Percentiles rank a stretch among this genome's conserved stretches.
These are phyloP conservation scores for Brienomyrus longianalis DNA, from an alignment of 2,113 vertebrate species.

Conservation along the genomic window DNA sequence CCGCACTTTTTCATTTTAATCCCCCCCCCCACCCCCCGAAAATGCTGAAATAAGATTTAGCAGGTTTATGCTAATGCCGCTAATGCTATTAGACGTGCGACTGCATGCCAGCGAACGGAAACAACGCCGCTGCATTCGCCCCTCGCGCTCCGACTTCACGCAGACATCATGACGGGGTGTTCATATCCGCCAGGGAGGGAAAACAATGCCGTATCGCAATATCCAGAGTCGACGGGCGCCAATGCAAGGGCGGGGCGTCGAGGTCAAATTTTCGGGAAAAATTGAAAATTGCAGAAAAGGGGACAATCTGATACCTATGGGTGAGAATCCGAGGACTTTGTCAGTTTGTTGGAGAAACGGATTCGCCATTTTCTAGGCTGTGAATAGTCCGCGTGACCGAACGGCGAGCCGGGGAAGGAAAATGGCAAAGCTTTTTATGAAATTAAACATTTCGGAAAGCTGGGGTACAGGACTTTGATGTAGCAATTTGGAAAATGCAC, in stretches of 20 bases:
- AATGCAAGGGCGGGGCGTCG: neutral
- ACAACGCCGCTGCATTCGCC: neutral
- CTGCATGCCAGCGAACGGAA: neutral
- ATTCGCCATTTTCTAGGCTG: neutral
- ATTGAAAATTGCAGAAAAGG: neutral
- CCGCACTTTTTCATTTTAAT: neutral
- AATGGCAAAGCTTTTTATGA: neutral
- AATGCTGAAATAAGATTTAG: constrained; percentile 11
- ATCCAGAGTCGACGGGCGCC: neutral
- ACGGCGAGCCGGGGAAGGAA: neutral
- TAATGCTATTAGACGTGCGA: constrained; percentile 10
- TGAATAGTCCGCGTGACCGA: neutral
- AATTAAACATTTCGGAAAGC: neutral
- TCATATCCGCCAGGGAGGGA: neutral
- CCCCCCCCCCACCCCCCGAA: too few relatives aligned
- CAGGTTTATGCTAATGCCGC: constrained; percentile 5
- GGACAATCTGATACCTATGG: neutral
- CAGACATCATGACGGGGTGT: neutral
- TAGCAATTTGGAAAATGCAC: neutral
- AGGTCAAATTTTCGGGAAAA: neutral
- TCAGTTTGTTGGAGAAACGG: neutral
- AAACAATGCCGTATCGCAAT: neutral
- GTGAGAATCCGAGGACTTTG: neutral
- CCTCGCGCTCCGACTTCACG: neutral
- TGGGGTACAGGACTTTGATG: neutral